Percentiles rank a stretch among this genome's conserved stretches.
Evolutionary conservation across 1,140 invertebrate species (phyloP).

Genomic region (Microplitis demolitor): DNA sequence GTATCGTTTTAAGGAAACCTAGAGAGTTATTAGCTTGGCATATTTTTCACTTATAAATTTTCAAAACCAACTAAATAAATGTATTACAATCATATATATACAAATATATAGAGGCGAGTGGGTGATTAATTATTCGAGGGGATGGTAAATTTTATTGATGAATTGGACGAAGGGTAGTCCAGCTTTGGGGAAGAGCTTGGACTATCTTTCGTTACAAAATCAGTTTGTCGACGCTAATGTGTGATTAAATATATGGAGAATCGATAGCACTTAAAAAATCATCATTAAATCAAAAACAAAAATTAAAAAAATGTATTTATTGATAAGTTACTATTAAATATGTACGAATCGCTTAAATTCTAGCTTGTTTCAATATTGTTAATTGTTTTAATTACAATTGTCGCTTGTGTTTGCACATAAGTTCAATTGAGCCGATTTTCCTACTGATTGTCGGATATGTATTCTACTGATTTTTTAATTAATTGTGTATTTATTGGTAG

Average conservation of each 20-base stretch:
- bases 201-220: conserved; percentile 26
- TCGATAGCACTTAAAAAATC: neutral
- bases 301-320: neutral
- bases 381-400: neutral
- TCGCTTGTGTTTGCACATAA: neutral
- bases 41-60: neutral
- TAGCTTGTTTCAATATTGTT: no score
- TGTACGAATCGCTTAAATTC: no score
- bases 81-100: neutral
- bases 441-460: neutral
- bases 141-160: neutral
- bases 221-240: neutral
- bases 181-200: conserved; percentile 41
- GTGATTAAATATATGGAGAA: neutral
- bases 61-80: neutral
- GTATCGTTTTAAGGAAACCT: neutral
- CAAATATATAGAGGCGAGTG: neutral
- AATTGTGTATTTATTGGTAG: neutral
- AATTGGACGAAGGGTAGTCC: conserved; percentile 27
- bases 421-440: neutral
- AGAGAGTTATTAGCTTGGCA: neutral
- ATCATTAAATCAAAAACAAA: neutral
- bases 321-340: no score
- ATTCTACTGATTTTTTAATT: neutral
- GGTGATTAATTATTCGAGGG: neutral